A percentile compares a stretch with the other conserved stretches of the same genome.
phyloP scores from a whole-genome alignment of 2,888 invertebrate species.

The Pterostichus niger region DNA sequence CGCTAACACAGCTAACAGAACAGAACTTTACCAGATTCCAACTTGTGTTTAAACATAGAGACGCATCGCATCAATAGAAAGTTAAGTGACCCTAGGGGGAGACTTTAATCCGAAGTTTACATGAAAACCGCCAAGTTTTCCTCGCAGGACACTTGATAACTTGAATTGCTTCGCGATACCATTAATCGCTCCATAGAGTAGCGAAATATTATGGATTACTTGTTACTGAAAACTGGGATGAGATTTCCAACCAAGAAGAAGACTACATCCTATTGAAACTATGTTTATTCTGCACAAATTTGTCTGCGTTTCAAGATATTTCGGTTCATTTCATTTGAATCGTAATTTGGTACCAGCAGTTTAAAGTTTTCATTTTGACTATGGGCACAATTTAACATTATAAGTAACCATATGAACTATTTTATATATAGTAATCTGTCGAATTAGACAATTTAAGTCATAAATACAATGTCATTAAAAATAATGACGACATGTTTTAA shows the following conservation, averaged over 20 bases:
- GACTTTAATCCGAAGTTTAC: slow-evolving; percentile 60
- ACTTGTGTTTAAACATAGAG: slow-evolving; percentile 49
- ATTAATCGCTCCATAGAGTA: slow-evolving; percentile 39
- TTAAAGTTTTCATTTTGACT: no score
- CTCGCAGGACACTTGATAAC: slow-evolving; percentile 53
- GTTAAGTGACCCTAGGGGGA: slow-evolving; percentile 57
- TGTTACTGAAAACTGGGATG: neutral
- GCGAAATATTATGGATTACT: slow-evolving; percentile 20
- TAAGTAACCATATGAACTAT: no score
- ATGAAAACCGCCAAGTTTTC: slow-evolving; percentile 56
- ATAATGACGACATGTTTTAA: no score
- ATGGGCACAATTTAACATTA: no score
- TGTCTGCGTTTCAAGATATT: slow-evolving; percentile 5
- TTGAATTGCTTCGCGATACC: slow-evolving; percentile 43
- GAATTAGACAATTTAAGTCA: no score
- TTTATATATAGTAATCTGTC: no score
- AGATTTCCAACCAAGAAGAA: neutral
- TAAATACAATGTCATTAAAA: no score
- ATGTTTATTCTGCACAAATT: slow-evolving; percentile 11
- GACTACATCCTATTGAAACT: neutral
- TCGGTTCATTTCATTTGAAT: neutral
- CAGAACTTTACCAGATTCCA: slow-evolving; percentile 9
- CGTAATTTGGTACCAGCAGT: neutral
- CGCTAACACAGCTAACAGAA: neutral
- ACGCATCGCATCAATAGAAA: slow-evolving; percentile 51